Evolutionary conservation across 2,797 vertebrate species (phyloP).

Genomic region (Babyrousa celebensis): DNA sequence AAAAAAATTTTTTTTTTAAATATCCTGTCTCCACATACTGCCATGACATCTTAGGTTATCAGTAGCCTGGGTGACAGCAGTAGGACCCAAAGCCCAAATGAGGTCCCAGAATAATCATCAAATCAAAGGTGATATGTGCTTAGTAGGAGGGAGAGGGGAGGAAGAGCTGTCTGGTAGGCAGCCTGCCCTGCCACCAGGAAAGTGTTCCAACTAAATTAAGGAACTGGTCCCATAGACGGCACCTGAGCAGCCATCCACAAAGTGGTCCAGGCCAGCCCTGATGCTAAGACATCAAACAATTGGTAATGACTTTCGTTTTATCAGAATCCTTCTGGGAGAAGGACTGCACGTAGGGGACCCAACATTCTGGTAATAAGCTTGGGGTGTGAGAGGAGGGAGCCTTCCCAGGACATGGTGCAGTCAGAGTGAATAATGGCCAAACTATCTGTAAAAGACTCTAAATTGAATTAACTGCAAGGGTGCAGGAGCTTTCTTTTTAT

Average conservation of each 20-base stretch:
- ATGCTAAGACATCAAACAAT: background rate
- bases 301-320: background rate
- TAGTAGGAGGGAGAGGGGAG: background rate
- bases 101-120: background rate
- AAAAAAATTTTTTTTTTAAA: too few relatives aligned
- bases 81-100: background rate
- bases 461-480: background rate
- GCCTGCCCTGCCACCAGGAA: background rate
- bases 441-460: background rate
- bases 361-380: slow-evolving; percentile 12
- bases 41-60: background rate
- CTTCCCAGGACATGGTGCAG: background rate
- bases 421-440: background rate
- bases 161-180: background rate
- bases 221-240: background rate
- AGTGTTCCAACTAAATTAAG: background rate
- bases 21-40: background rate
- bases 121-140: background rate
- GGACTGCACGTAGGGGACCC: background rate
- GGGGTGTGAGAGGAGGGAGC: background rate
- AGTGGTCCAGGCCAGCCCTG: background rate
- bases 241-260: background rate
- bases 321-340: slow-evolving; percentile 34
- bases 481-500: background rate
- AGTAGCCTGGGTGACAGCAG: background rate